Evolutionary conservation across 2,113 vertebrate genomes (phyloP).

Genomic region (Chaetorhynchus papuensis): DNA sequence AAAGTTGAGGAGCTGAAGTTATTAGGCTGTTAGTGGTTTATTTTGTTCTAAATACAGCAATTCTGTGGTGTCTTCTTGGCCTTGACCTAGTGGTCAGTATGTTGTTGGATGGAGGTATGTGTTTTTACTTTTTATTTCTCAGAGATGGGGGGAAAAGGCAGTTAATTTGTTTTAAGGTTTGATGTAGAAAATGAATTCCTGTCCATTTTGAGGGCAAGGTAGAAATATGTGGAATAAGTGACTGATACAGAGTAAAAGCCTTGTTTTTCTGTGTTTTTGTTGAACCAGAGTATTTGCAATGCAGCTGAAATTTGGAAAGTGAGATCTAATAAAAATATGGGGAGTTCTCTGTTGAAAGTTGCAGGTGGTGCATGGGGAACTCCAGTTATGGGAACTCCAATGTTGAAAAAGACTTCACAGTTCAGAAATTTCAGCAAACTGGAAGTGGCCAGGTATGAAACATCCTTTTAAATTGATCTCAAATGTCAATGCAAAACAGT

Average conservation of each 20-base stretch:
- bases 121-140: neutral
- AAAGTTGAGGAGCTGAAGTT: neutral
- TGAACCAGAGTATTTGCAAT: neutral
- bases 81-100: neutral
- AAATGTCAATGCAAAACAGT: neutral
- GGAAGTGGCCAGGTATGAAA: neutral
- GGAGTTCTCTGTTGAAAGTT: neutral
- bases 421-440: neutral
- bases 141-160: accelerated
- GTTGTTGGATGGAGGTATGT: neutral
- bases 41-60: neutral
- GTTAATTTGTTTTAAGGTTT: neutral
- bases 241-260: neutral
- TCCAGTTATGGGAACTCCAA: neutral
- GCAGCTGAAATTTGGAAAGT: neutral
- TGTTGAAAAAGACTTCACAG: neutral
- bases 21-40: neutral
- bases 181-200: neutral
- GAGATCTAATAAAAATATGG: neutral
- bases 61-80: neutral
- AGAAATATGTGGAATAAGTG: neutral
- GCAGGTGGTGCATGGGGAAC: neutral
- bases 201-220: neutral
- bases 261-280: neutral
- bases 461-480: neutral